These are phyloP conservation scores for Notodonta ziczac DNA, from an alignment of 2,888 invertebrate species.

Conservation along the genomic window DNA sequence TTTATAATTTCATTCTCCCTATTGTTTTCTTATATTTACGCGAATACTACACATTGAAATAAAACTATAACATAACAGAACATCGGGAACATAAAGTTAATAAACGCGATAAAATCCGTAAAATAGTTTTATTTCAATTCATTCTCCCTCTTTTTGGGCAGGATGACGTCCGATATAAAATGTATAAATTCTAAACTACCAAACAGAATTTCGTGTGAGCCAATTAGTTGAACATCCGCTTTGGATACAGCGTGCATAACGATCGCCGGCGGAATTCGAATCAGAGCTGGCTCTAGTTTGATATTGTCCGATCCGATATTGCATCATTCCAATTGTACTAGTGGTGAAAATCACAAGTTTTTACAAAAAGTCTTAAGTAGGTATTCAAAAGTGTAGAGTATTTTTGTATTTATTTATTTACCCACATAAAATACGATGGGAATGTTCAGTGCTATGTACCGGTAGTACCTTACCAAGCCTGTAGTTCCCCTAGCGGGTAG, in stretches of 20 bases:
- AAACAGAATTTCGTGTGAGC: slow-evolving; percentile 29
- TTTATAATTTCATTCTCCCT: no score
- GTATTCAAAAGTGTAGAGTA: slow-evolving; percentile 5
- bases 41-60: no score
- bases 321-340: no score
- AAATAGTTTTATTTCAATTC: no score
- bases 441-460: no score
- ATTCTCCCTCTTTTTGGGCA: neutral
- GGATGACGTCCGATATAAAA: neutral
- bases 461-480: no score
- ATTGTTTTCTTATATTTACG: neutral
- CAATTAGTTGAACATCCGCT: slow-evolving; percentile 18
- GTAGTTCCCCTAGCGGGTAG: no score
- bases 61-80: no score
- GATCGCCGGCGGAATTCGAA: slow-evolving; percentile 12
- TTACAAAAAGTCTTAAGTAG: neutral
- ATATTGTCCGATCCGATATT: slow-evolving; percentile 8
- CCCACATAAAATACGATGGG: no score
- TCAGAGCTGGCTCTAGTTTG: slow-evolving; percentile 1
- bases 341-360: no score
- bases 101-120: no score
- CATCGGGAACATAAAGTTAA: no score
- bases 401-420: neutral
- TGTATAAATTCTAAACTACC: slow-evolving; percentile 10
- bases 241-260: slow-evolving; percentile 17